Evolutionary conservation across 2,888 invertebrate species (phyloP).

Genomic region (Ormyrus labotus): DNA sequence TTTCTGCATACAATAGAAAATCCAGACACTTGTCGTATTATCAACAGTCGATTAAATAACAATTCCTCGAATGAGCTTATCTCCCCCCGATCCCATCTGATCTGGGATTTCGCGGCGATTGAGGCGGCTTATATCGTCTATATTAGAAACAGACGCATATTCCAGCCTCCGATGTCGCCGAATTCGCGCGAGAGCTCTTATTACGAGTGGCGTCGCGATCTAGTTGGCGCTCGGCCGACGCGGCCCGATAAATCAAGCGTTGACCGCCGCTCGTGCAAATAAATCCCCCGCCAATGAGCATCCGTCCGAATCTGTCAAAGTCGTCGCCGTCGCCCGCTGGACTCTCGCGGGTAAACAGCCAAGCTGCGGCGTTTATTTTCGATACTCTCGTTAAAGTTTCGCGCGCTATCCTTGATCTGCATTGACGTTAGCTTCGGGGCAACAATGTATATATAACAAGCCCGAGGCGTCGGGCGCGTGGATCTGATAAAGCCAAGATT

Average conservation of each 20-base stretch:
- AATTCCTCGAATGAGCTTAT: slow-evolving; percentile 1
- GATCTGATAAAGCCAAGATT: no score
- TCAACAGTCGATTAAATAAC: background rate
- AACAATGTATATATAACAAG: no score
- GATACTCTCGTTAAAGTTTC: no score
- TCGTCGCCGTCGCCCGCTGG: no score
- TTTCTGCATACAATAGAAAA: background rate
- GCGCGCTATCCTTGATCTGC: no score
- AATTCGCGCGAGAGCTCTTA: background rate
- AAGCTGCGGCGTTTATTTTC: no score
- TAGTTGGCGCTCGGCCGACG: slow-evolving; percentile 26
- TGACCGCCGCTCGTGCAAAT: background rate
- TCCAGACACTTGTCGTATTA: background rate
- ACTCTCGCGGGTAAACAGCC: no score
- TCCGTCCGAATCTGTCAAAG: slow-evolving; percentile 29
- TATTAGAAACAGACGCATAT: background rate
- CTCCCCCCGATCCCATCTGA: no score
- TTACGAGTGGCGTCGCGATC: background rate
- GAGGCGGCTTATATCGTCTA: background rate
- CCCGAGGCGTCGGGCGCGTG: no score
- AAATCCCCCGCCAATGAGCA: slow-evolving; percentile 15
- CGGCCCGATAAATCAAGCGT: slow-evolving; percentile 15
- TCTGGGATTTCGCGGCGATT: no score
- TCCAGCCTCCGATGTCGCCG: background rate
- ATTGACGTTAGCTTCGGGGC: no score